Conservation (phyloP, 2,113 vertebrate species). For the Athene cunicularia region DNA sequence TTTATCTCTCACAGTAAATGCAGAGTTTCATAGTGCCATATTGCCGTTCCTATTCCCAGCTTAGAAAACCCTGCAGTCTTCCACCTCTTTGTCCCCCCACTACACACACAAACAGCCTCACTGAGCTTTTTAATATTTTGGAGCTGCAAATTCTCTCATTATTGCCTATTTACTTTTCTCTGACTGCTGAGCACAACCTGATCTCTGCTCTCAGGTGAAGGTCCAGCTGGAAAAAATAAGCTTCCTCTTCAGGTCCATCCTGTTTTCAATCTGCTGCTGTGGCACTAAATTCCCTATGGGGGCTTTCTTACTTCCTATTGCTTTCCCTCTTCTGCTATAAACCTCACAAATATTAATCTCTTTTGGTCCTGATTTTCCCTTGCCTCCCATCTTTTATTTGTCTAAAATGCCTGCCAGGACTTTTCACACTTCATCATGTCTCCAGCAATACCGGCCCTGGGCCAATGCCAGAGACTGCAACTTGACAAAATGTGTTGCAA, state of each 20-base stretch:
- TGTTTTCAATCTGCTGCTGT: slow-evolving; percentile 77
- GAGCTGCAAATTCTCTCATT: slow-evolving; percentile 43
- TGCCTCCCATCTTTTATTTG: slow-evolving; percentile 69
- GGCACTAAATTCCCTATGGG: slow-evolving; percentile 45
- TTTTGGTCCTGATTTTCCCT: slow-evolving; percentile 69
- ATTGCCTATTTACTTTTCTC: slow-evolving; percentile 57
- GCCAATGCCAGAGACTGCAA: slow-evolving; percentile 69
- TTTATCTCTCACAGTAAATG: neutral
- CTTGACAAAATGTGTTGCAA: slow-evolving; percentile 73
- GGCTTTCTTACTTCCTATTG: slow-evolving; percentile 76
- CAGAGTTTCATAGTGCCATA: neutral
- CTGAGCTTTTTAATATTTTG: neutral
- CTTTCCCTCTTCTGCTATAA: slow-evolving; percentile 75
- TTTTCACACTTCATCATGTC: slow-evolving; percentile 83
- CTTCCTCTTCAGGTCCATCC: slow-evolving; percentile 66
- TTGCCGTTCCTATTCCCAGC: neutral
- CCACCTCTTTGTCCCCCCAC: neutral
- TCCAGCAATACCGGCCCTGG: slow-evolving; percentile 70
- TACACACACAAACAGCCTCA: neutral
- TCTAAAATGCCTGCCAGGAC: slow-evolving; percentile 75
- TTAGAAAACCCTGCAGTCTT: neutral
- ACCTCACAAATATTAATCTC: slow-evolving; percentile 78
- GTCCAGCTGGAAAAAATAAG: slow-evolving; percentile 78
- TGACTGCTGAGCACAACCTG: slow-evolving; percentile 46
- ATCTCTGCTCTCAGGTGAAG: slow-evolving; percentile 53